Evolutionary conservation across 2,113 vertebrate genomes (phyloP), one percentile per base, ranked within the genome.

Genomic region (Rhinogobius similis): DNA sequence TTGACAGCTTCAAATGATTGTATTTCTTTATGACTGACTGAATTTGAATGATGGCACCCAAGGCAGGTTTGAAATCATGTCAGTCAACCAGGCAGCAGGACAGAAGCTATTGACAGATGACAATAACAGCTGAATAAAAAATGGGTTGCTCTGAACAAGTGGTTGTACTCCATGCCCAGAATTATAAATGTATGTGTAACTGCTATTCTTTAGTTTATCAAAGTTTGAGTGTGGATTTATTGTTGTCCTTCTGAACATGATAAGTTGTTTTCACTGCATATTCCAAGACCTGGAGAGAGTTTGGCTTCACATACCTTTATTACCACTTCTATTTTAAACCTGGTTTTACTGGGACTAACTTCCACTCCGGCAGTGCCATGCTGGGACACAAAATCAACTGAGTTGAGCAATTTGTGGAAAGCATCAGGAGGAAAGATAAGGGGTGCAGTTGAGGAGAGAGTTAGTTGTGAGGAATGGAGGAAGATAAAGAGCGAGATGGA

Each of bases 401-500:
- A 69, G 67, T 71, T 68, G 32, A 65, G 69, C 70, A 76, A 63
- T 80, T 78, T 76, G 29, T 68, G 72, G 27, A 76, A 76, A 65
- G 68, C 52, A 56, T 29, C 39, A 70, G 32, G 13, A 55, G 21
- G 46, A 44, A 63, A 78, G 75, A 81, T 73, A 81, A 82, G 75
- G 59, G 52, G 36, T 75, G 63, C 5, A 70, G 69, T 68, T 48
- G 48, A 68, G 55, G 41, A 65, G 67, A 67, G 66, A 55, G 48
- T 59, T 36, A 38, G 38, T 59, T 67, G 64, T 48, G 48, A 70
- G 65, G 38, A 63, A 63, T 63, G 62, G 55, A 64, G 70, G 43
- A 71, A 79, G 62, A 77, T 77, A 75, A 72, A 83, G 73, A 65
- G 59, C 23, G 59, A 65, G 58, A 76, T 71, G 70, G 66, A 44